Base-by-base conservation (phyloP, 2,888 invertebrate species). In the Caenorhabditis afra region DNA sequence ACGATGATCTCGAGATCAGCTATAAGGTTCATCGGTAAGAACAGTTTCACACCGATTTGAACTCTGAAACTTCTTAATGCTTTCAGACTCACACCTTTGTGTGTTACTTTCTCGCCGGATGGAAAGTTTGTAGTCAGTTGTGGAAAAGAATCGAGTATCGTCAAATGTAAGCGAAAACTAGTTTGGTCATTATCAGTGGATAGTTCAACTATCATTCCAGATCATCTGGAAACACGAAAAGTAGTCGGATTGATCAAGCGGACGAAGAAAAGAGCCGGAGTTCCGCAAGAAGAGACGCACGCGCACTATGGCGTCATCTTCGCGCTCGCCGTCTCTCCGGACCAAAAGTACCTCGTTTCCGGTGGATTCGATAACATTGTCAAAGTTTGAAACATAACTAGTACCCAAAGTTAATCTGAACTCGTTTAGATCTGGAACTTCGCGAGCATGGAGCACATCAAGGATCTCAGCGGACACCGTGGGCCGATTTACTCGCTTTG, bases 161-260 rank as follows among this genome's bases (percentile, higher is more conserved):
- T 87, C 14, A 89, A 89, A 75, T 89, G 89, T 88, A 44, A 71
- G 82, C n/a, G n/a, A n/a, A n/a, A n/a, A n/a, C n/a, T n/a, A n/a
- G n/a, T n/a, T n/a, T n/a, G n/a, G n/a, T 65, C 41, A 50, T 37
- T 29, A 35, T 76, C 49, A 23, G 16, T 10, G 3, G 22, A 16
- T 55, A n/a, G 14, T 53, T n/a, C 37, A 39, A 50, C 16, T 8
- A 45, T 5, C 18, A 11, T 78, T 87, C 65, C 59, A 88, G 88
- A 85, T 78, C 84, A 86, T 47, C 50, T 85, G 4, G 62, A 76
- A n/a, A 57, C 73, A 37, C 66, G 75, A 29, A 79, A 85, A 75
- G 85, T 83, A n/a, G 84, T 86, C n/a, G 86, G 86, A 37, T 68
- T 78, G 12, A 79, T 88, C 18, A 82, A 81, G 50, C 57, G 81